These are phyloP conservation scores for Cantharis nigra DNA, from an alignment of 2,888 invertebrate species.

Conservation along the genomic window DNA sequence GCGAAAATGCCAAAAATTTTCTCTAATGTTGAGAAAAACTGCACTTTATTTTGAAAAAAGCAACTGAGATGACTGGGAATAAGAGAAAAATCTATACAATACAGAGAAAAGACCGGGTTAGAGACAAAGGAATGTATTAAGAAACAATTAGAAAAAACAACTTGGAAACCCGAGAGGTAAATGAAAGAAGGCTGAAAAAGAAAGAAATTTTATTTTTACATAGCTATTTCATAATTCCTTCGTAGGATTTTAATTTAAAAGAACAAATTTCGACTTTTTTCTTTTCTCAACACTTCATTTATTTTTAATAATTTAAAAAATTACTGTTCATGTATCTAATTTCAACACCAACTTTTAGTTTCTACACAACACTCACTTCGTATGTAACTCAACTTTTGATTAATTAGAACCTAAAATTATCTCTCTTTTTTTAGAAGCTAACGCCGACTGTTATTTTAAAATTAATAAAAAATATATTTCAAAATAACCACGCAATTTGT, in stretches of 20 bases:
- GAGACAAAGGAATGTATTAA: too few species aligned
- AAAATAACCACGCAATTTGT: neutral
- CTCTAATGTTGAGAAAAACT: too few species aligned
- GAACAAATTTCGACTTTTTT: neutral
- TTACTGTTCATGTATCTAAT: neutral
- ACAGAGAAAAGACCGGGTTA: too few species aligned
- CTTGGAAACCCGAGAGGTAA: neutral
- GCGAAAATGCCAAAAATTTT: too few species aligned
- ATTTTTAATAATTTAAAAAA: neutral
- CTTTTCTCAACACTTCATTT: neutral
- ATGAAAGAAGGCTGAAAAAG: neutral
- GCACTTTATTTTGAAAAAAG: too few species aligned
- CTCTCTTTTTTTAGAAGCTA: neutral
- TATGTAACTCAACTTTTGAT: neutral
- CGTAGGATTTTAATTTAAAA: neutral
- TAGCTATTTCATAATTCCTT: neutral
- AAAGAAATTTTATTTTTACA: neutral
- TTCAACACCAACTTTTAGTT: neutral
- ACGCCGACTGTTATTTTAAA: neutral
- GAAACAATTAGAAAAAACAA: too few species aligned
- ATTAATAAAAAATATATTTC: neutral
- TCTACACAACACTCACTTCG: neutral
- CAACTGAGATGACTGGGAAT: too few species aligned
- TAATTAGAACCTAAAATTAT: neutral
- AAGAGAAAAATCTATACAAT: too few species aligned